Evolutionary conservation across 1,140 invertebrate species (phyloP).

Genomic region (Brachystomella parvula): DNA sequence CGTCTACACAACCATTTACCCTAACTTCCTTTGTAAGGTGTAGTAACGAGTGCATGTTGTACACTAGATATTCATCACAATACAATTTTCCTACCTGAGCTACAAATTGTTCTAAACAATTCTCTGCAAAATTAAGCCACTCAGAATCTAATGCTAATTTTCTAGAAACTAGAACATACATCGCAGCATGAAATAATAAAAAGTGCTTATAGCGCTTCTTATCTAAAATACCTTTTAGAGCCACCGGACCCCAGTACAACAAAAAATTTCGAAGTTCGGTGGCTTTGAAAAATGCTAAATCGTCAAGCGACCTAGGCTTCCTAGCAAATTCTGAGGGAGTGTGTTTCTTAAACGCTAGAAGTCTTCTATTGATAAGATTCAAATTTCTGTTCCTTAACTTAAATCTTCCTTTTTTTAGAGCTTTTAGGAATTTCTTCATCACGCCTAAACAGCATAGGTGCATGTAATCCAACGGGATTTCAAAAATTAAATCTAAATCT

Average conservation of each 20-base stretch:
- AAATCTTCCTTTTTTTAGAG: constrained; percentile 12
- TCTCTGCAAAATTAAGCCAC: constrained; percentile 8
- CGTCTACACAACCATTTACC: not conserved
- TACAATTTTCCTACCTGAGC: not conserved
- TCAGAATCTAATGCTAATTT: not conserved
- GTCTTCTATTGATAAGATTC: not conserved
- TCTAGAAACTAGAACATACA: constrained; percentile 34
- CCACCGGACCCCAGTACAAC: constrained; percentile 44
- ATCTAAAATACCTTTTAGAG: constrained; percentile 40
- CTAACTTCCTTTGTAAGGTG: not conserved
- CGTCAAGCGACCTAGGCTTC: constrained; percentile 41
- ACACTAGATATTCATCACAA: not conserved
- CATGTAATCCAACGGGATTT: constrained; percentile 22
- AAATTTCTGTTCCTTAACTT: not conserved
- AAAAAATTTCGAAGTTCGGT: constrained; percentile 47
- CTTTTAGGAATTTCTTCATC: constrained; percentile 13
- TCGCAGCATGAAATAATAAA: constrained; percentile 39
- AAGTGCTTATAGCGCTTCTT: constrained; percentile 43
- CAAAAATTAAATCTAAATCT: constrained; percentile 7
- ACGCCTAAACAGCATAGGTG: constrained; percentile 19
- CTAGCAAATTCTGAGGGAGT: constrained; percentile 43
- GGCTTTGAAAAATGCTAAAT: constrained; percentile 45
- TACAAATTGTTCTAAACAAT: constrained; percentile 1
- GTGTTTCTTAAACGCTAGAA: not conserved
- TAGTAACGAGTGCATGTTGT: not conserved